phyloP scores from a whole-genome alignment of 2,888 invertebrate genomes.

The Orchesella flavescens region DNA sequence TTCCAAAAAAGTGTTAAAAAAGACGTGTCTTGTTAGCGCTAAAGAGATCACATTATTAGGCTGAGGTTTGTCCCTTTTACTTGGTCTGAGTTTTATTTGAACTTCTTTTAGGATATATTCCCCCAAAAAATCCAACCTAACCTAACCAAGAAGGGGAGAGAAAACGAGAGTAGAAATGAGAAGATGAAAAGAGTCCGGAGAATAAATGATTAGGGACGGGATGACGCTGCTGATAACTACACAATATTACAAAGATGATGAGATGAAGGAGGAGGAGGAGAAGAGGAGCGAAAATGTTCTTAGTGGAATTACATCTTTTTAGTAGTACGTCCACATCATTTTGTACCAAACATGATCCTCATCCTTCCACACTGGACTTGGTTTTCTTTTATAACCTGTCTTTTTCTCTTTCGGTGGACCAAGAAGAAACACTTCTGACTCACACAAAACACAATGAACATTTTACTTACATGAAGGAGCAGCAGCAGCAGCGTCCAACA shows the following conservation, averaged over 20 bases:
- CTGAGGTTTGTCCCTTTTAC: too few species aligned
- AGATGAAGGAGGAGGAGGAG: slow-evolving; percentile 28
- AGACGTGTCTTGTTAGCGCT: too few species aligned
- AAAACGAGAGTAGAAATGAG: slow-evolving; percentile 1
- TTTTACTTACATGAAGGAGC: neutral
- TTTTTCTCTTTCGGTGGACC: slow-evolving; percentile 19
- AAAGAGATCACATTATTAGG: too few species aligned
- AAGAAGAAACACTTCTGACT: slow-evolving; percentile 29
- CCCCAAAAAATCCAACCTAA: neutral
- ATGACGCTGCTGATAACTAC: neutral
- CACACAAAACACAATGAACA: neutral
- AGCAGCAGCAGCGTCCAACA: neutral
- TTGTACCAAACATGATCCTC: slow-evolving; percentile 26
- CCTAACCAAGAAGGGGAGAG: neutral
- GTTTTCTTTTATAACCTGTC: neutral
- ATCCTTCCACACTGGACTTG: neutral
- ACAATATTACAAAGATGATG: neutral
- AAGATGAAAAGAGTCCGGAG: neutral
- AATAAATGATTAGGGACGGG: neutral
- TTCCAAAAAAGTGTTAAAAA: too few species aligned
- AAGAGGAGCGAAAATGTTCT: slow-evolving; percentile 33
- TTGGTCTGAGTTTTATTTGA: too few species aligned
- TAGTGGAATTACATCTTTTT: slow-evolving; percentile 46
- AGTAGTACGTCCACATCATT: slow-evolving; percentile 40
- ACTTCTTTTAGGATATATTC: too few species aligned